Evolutionary conservation across 2,888 invertebrate species (phyloP).

Genomic region (Aethes cnicana): DNA sequence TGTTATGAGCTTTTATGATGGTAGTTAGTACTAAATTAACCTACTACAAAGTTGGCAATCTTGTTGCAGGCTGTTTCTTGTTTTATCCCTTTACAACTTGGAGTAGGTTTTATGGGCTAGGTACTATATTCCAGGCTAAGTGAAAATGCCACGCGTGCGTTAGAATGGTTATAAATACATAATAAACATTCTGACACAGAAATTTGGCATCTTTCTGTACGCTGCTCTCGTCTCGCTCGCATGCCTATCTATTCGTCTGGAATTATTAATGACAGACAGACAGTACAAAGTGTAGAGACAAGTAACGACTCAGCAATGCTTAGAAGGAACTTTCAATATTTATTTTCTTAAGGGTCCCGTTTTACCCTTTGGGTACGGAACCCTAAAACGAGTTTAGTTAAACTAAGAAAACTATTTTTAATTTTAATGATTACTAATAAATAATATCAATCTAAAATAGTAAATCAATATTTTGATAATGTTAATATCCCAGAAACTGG

Average conservation of each 20-base stretch:
- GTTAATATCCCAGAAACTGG: too few species aligned
- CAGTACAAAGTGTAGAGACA: constrained; percentile 2
- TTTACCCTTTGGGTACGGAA: too few species aligned
- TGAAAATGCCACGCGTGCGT: constrained; percentile 1
- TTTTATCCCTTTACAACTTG: constrained; percentile 5
- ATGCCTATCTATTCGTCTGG: background rate
- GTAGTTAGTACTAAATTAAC: too few species aligned
- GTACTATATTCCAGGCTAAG: constrained; percentile 23
- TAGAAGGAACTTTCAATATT: too few species aligned
- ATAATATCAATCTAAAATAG: too few species aligned
- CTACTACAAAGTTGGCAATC: background rate
- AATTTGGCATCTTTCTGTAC: constrained; percentile 10
- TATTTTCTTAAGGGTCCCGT: too few species aligned
- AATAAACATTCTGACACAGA: constrained; percentile 15
- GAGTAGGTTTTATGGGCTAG: constrained; percentile 8
- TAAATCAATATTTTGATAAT: too few species aligned
- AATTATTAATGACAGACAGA: constrained; percentile 20
- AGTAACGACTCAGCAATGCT: background rate
- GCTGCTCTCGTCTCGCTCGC: constrained; percentile 1
- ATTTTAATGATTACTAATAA: too few species aligned
- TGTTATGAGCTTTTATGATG: too few species aligned
- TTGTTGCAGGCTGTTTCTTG: constrained; percentile 1
- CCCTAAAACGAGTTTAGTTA: too few species aligned
- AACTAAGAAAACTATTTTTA: too few species aligned
- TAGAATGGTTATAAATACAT: constrained; percentile 11